Evolutionary conservation across 2,113 vertebrate species (phyloP).

Genomic region (Cyprinus carpio): DNA sequence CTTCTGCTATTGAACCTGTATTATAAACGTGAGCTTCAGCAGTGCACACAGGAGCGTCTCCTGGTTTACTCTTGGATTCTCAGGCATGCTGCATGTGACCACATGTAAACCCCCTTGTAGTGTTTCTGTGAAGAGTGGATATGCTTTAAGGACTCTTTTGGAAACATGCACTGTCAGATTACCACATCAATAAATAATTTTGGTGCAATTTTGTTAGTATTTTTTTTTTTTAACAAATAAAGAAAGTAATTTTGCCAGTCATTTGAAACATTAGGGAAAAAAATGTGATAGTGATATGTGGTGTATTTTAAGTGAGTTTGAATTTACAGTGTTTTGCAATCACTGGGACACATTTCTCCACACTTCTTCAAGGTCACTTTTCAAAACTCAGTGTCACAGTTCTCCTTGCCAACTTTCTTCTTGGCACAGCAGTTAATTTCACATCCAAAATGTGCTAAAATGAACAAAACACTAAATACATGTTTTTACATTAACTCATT

Average conservation of each 20-base stretch:
- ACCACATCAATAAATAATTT: not conserved
- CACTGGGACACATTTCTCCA: not conserved
- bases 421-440: not conserved
- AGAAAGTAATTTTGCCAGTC: not conserved
- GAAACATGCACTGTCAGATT: not conserved
- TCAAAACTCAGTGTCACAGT: not conserved
- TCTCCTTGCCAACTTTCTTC: not conserved
- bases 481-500: too few species aligned
- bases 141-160: not conserved
- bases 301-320: not conserved
- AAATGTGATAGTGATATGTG: not conserved
- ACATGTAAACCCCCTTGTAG: not conserved
- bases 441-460: too few species aligned
- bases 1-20: not conserved
- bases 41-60: not conserved
- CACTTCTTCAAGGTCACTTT: not conserved
- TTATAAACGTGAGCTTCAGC: not conserved
- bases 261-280: not conserved
- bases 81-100: not conserved
- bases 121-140: constrained; percentile 20
- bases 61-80: not conserved
- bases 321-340: too few species aligned
- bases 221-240: not conserved
- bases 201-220: not conserved
- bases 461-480: too few species aligned